phyloP scores from a whole-genome alignment of 2,888 invertebrate species.

The Tineola bisselliella region DNA sequence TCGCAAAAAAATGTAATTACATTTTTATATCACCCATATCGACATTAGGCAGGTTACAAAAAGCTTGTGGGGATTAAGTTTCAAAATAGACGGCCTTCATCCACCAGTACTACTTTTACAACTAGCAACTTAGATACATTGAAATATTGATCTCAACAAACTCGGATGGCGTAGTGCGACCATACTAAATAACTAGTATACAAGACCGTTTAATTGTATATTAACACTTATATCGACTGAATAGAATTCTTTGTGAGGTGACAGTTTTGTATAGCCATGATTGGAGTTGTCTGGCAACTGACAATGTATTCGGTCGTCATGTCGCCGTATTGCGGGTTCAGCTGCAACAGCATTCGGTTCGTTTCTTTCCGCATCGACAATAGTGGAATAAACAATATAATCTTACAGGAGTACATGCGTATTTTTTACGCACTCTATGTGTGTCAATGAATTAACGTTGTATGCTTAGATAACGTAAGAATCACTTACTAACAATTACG shows the following conservation, averaged over 20 bases:
- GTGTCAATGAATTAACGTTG: not conserved
- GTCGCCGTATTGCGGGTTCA: not conserved
- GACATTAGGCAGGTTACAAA: conserved; percentile 24
- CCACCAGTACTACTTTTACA: conserved; percentile 26
- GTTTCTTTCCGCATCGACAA: conserved; percentile 9
- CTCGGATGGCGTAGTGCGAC: conserved; percentile 1
- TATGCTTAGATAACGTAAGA: not conserved
- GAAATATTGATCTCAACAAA: conserved; percentile 9
- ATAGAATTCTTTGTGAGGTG: not conserved
- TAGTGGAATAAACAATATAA: conserved; percentile 6
- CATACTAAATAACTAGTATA: not conserved
- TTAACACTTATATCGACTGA: not conserved
- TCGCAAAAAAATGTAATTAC: conserved; percentile 1
- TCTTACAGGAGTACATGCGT: not conserved
- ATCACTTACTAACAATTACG: not conserved
- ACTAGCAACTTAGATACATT: conserved; percentile 9
- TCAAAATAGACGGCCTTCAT: conserved; percentile 48
- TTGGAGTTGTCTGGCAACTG: not conserved
- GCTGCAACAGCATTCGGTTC: not conserved
- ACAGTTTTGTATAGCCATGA: not conserved
- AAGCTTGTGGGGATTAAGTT: conserved; percentile 46
- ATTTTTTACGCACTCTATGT: conserved; percentile 5
- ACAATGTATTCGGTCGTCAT: not conserved
- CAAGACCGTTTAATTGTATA: not conserved
- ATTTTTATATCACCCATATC: conserved; percentile 2